Conservation (phyloP, 2,888 invertebrate species). For the Hirtodrosophila cameraria region DNA sequence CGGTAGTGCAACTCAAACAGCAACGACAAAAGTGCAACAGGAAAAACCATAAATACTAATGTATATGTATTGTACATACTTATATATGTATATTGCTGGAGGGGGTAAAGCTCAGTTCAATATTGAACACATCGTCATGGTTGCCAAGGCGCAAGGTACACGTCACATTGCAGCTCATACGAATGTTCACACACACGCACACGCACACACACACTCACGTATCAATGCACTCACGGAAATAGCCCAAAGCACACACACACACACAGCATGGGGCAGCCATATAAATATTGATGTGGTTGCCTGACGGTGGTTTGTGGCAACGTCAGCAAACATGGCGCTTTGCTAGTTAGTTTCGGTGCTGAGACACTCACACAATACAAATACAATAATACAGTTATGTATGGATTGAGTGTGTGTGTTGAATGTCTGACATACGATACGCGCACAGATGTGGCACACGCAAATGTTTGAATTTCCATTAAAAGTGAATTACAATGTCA, state of each 20-base stretch:
- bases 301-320: slow-evolving; percentile 11
- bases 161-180: background rate
- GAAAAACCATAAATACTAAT: slow-evolving; percentile 14
- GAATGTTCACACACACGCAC: slow-evolving; percentile 3
- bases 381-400: slow-evolving; percentile 1
- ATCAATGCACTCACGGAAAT: background rate
- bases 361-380: slow-evolving; percentile 8
- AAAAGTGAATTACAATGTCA: slow-evolving; percentile 52
- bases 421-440: slow-evolving; percentile 45
- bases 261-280: slow-evolving; percentile 32
- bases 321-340: slow-evolving; percentile 19
- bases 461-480: slow-evolving; percentile 53
- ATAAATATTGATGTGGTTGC: slow-evolving; percentile 54
- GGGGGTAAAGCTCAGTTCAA: slow-evolving; percentile 34
- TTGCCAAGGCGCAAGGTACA: slow-evolving; percentile 10
- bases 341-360: slow-evolving; percentile 22
- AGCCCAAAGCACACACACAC: background rate
- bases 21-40: slow-evolving; percentile 15
- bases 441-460: slow-evolving; percentile 32
- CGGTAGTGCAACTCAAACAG: slow-evolving; percentile 5
- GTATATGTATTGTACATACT: background rate
- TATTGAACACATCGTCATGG: slow-evolving; percentile 44
- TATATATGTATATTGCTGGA: too few species aligned
- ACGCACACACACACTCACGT: background rate
- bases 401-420: slow-evolving; percentile 5